These are phyloP conservation scores for Limosa lapponica DNA, from an alignment of 2,797 vertebrate species.

Conservation along the genomic window DNA sequence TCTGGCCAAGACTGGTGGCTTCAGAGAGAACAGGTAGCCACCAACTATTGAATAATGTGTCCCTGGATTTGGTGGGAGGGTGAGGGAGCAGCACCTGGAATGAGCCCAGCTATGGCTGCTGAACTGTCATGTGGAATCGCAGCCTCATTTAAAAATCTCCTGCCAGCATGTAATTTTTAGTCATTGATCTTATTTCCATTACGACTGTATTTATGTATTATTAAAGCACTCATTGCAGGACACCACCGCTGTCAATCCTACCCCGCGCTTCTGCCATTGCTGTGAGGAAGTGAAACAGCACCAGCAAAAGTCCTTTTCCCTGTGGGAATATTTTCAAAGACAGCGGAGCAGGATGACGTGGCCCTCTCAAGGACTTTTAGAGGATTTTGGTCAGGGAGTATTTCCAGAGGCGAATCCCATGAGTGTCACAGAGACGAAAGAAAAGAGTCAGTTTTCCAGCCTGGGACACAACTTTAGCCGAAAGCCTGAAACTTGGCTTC, in stretches of 20 bases:
- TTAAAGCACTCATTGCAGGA: not conserved
- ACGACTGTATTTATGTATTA: rapidly evolving
- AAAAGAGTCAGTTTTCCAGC: not conserved
- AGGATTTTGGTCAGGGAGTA: not conserved
- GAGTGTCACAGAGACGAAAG: not conserved
- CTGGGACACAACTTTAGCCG: not conserved
- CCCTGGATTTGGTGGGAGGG: not conserved
- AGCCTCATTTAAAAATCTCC: not conserved
- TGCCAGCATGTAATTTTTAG: not conserved
- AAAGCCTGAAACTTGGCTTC: not conserved
- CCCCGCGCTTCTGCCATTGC: not conserved
- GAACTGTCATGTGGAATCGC: rapidly evolving
- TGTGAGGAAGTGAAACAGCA: not conserved
- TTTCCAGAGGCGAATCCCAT: not conserved
- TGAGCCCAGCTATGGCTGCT: not conserved
- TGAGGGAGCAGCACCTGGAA: not conserved
- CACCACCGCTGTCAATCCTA: rapidly evolving
- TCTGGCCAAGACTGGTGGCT: not conserved
- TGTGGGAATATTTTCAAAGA: not conserved
- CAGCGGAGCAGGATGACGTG: rapidly evolving
- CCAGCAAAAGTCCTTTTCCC: not conserved
- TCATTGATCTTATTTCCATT: not conserved
- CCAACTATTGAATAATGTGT: rapidly evolving
- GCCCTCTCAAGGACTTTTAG: not conserved
- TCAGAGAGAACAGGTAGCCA: not conserved